A percentile compares a stretch with the other conserved stretches of the same genome.
These are phyloP conservation scores for Procavia capensis DNA, from an alignment of 2,113 vertebrate genomes.

Conservation along the genomic window DNA sequence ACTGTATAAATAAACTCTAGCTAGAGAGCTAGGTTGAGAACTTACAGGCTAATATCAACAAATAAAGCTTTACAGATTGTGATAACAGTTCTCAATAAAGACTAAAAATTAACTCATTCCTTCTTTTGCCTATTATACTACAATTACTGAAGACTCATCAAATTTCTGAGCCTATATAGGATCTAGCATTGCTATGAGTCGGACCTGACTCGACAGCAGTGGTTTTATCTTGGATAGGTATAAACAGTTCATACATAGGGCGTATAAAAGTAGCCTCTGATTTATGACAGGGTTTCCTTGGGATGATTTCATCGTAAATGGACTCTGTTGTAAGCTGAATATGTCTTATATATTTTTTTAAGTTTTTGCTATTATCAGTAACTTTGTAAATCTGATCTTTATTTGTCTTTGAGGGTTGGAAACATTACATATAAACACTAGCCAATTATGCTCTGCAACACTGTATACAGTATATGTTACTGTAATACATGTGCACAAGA, in stretches of 20 bases:
- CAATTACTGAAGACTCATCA: not conserved
- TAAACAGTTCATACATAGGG: not conserved
- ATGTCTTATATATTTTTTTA: no score
- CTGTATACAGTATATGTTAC: no score
- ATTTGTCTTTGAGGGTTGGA: no score
- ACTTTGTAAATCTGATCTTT: not conserved
- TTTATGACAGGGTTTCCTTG: no score
- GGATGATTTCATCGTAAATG: no score
- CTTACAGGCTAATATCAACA: not conserved
- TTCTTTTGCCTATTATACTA: not conserved
- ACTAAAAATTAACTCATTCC: not conserved
- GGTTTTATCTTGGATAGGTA: not conserved
- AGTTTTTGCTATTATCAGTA: not conserved
- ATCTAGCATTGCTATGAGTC: no score
- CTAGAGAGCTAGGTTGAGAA: not conserved
- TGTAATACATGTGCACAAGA: no score
- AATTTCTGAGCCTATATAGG: not conserved
- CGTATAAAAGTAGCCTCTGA: not conserved
- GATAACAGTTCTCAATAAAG: not conserved
- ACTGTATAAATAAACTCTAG: not conserved
- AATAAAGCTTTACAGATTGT: not conserved
- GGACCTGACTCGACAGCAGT: no score
- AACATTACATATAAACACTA: no score
- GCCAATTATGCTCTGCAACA: no score
- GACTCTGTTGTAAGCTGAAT: not conserved